Base-by-base conservation (phyloP, 2,888 invertebrate genomes). In the Subacronicta megacephala region DNA sequence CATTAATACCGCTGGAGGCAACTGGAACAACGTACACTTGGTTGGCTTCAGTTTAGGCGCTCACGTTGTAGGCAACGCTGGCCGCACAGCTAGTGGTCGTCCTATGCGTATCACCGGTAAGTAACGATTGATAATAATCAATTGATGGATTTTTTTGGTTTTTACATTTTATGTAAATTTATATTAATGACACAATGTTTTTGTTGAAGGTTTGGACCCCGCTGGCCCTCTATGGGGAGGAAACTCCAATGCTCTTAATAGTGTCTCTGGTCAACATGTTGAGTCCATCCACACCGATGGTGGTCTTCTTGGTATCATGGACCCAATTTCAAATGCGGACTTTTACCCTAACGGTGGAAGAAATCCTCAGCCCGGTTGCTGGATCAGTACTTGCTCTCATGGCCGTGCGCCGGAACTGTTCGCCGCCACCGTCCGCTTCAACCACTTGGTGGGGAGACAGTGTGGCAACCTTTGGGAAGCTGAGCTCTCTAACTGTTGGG, bases 31-130 rank as follows among this genome's bases (percentile, higher is more conserved):
- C 18, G 76, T 90, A 3, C 92, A 92, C 62, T 67, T 92, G 23
- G 78, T 90, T 16, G 92, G 92, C 26, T 87, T 86, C 82, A 91
- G 91, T 71, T 83, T 91, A 61, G 92, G 92, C 1, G 91, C 90
- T 57, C 91, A 91, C 54, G 70, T 90, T 5, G 88, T 88, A 2
- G 90, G 90, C 1, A 84, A 80, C 20, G 87, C 87, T 49, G 90
- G 90, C 3, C 85, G 89, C 7, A 55, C 59, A 0, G 73, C 80
- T 38, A 69, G 80, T 4, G 72, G 84, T 7, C 76, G 77, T 2
- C 78, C 84, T 2, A 62, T 62, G 1, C 82, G 89, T 49, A 72
- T 90, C 10, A 90, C 91, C 40, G 90, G 91, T 90, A 33, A 68
- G 54, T 66, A 45, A 26, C 3, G 3, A 26, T 26, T 10, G 10